Evolutionary conservation across 1,140 invertebrate species (phyloP), one percentile per base, ranked within the genome.

Genomic region (Neodiprion pinetum): DNA sequence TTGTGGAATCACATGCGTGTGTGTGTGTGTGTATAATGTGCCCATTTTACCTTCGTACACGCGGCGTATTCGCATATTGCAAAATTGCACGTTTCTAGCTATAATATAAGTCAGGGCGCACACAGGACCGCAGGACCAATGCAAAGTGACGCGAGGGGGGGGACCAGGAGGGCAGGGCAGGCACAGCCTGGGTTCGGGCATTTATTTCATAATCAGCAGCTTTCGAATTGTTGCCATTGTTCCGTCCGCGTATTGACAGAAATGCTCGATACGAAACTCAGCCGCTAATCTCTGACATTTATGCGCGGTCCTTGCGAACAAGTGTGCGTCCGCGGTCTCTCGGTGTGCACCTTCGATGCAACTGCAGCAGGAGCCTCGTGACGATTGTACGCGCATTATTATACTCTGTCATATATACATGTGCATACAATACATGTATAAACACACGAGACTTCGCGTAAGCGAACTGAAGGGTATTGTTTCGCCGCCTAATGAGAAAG

Each of bases 121-220:
- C 5, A 40, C 28, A 40, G 28, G 28, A 40, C 11, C 53, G 53
- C 5, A 0, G n/a, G 53, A 61, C 53, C n/a, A 61, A 17, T 61
- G 53, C 53, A 61, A 61, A 40, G 28, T 40, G 61, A 21, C 21
- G 61, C 1, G 53, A 14, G 71, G 53, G 61, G 73, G 72, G 75
- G 71, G 50, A 74, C 47, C 28, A 40, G 67, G 74, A 53, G 70
- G 72, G 48, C 74, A 71, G 7, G 28, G 69, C 67, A 67, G 69
- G 67, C 71, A 75, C 77, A 76, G 77, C 78, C 70, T 61, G 9
- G 53, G 53, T 61, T 76, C 78, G 76, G 76, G 77, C 78, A 79
- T 84, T 85, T 83, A 83, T 85, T 85, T 85, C 80, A 82, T 84
- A 86, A 88, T 86, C 85, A 85, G 82, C 81, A 79, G 83, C 80